Conservation (phyloP, 2,113 vertebrate species). For the Pelecanus crispus region DNA sequence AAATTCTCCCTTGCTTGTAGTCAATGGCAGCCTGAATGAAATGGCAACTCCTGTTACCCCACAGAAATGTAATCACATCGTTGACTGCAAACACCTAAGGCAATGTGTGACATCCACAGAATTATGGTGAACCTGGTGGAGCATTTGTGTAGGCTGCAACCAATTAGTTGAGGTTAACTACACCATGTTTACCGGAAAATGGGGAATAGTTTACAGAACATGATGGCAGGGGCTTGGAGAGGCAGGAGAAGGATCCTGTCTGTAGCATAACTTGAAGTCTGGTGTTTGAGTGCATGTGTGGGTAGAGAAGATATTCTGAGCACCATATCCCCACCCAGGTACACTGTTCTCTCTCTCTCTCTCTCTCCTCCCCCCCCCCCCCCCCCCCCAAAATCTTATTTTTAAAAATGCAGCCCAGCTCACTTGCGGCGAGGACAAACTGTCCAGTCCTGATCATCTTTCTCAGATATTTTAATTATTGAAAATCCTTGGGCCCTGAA, state of each 20-base stretch:
- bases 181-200: conserved; percentile 22
- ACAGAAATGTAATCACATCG: background rate
- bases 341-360: no score
- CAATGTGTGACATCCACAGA: background rate
- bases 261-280: background rate
- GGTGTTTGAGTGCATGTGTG: background rate
- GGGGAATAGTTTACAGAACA: background rate
- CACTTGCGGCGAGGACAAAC: background rate
- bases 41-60: background rate
- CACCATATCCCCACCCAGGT: background rate
- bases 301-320: background rate
- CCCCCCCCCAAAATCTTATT: no score
- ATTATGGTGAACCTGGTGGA: background rate
- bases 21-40: background rate
- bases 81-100: background rate
- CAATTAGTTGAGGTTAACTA: conserved; percentile 27
- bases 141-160: background rate
- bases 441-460: background rate
- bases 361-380: no score
- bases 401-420: background rate
- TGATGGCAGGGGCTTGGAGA: background rate
- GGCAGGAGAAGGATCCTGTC: background rate
- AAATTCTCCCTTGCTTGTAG: background rate
- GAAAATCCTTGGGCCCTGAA: background rate
- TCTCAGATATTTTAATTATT: background rate